Evolutionary conservation across 2,113 vertebrate species (phyloP).

Genomic region (Apteryx mantelli): DNA sequence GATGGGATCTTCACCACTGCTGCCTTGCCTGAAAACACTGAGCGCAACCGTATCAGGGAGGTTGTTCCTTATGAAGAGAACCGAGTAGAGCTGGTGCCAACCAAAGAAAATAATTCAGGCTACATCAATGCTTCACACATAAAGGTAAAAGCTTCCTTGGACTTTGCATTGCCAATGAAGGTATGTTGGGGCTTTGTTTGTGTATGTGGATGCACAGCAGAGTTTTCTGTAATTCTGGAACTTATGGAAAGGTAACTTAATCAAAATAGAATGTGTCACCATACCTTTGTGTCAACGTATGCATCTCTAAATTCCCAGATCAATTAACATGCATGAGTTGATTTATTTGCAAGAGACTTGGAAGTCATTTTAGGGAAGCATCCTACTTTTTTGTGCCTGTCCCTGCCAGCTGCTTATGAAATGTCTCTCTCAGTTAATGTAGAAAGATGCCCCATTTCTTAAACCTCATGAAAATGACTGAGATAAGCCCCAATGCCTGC

Average conservation of each 20-base stretch:
- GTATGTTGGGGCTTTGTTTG: background rate
- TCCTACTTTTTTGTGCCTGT: background rate
- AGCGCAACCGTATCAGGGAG: conserved; percentile 92
- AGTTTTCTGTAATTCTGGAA: background rate
- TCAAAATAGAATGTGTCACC: background rate
- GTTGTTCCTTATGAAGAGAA: conserved; percentile 93
- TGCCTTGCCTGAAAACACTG: conserved; percentile 85
- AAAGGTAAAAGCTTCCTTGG: conserved; percentile 77
- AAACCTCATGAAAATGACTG: background rate
- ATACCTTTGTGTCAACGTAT: background rate
- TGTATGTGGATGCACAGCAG: background rate
- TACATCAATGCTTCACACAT: conserved; percentile 96
- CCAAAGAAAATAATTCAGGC: conserved; percentile 95
- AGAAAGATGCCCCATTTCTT: background rate
- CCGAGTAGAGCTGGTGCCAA: conserved; percentile 90
- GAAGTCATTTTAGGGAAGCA: background rate
- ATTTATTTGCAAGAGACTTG: background rate
- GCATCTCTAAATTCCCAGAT: background rate
- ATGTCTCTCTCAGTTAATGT: background rate
- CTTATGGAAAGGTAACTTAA: background rate
- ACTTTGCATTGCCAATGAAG: background rate
- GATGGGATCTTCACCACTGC: conserved; percentile 87
- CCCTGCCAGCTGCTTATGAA: background rate
- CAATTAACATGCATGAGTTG: background rate
- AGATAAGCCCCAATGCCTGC: background rate